Conservation (phyloP, 1,140 invertebrate genomes). For the Anastrepha ludens region DNA sequence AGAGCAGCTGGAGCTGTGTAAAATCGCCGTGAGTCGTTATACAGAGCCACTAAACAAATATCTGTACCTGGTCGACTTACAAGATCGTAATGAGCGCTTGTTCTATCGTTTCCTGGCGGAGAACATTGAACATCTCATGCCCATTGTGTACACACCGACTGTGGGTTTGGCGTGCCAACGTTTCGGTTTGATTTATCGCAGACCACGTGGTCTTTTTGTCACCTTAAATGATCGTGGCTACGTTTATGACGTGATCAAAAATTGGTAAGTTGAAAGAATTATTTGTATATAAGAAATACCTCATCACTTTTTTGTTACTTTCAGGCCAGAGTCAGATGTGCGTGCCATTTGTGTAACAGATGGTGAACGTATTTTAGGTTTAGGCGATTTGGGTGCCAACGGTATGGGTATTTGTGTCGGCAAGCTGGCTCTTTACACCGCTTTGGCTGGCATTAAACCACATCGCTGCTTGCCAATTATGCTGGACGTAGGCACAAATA, state of each 20-base stretch:
- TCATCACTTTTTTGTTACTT: background rate
- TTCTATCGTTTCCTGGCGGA: slow-evolving; percentile 95
- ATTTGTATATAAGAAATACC: background rate
- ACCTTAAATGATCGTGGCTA: slow-evolving; percentile 98
- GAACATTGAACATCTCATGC: slow-evolving; percentile 96
- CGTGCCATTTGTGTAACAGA: slow-evolving; percentile 96
- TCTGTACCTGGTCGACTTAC: slow-evolving; percentile 89
- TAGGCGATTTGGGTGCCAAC: slow-evolving; percentile 95
- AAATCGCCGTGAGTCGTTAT: slow-evolving; percentile 90
- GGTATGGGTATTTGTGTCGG: slow-evolving; percentile 95
- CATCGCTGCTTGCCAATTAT: slow-evolving; percentile 94
- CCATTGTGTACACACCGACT: slow-evolving; percentile 98
- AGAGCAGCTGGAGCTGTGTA: slow-evolving; percentile 90
- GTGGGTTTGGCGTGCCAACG: slow-evolving; percentile 98
- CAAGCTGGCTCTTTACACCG: slow-evolving; percentile 94
- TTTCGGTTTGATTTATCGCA: slow-evolving; percentile 94
- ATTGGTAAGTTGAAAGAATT: slow-evolving; percentile 78
- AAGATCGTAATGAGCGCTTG: slow-evolving; percentile 95
- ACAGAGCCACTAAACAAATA: slow-evolving; percentile 92
- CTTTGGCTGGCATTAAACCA: slow-evolving; percentile 94
- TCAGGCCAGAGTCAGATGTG: slow-evolving; percentile 88
- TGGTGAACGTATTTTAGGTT: slow-evolving; percentile 94
- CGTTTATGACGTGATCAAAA: slow-evolving; percentile 90
- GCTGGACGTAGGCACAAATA: slow-evolving; percentile 95
- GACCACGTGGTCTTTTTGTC: slow-evolving; percentile 96